A percentile compares a stretch with the other conserved stretches of the same genome.
Conservation (phyloP, 2,888 invertebrate genomes). For the Dolichopus griseipennis region DNA sequence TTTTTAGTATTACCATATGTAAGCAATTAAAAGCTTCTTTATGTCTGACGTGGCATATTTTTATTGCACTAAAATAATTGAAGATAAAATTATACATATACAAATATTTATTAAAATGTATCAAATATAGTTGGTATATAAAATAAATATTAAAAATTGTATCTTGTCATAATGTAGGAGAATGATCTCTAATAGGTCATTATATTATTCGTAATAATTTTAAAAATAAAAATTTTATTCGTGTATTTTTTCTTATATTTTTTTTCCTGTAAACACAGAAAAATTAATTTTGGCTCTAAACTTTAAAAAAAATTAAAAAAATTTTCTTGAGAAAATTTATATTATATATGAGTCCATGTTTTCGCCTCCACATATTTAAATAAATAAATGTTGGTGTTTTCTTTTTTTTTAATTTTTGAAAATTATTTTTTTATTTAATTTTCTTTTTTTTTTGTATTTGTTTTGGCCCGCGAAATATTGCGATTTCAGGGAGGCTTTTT, state of each 20-base stretch:
- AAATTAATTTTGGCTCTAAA: too few relatives aligned
- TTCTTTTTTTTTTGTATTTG: not conserved
- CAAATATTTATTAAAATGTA: not conserved
- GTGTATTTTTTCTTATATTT: too few relatives aligned
- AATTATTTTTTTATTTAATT: not conserved
- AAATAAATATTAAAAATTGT: too few relatives aligned
- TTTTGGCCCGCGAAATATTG: not conserved
- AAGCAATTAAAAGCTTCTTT: too few relatives aligned
- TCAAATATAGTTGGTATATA: too few relatives aligned
- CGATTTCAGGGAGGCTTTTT: not conserved
- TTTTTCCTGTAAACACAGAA: too few relatives aligned
- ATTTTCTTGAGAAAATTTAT: not conserved
- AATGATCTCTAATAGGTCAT: not conserved
- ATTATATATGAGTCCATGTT: not conserved
- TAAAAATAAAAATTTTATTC: not conserved
- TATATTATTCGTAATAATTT: constrained; percentile 3
- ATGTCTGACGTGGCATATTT: too few relatives aligned
- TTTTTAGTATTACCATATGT: too few relatives aligned
- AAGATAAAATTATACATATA: not conserved
- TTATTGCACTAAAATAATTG: too few relatives aligned
- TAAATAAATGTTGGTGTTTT: not conserved
- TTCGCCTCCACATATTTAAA: not conserved
- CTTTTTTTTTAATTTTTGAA: not conserved
- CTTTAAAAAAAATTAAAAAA: not conserved
- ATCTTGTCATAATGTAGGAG: not conserved